Base-by-base conservation (phyloP, 2,888 invertebrate genomes). In the Antheraea assamensis region DNA sequence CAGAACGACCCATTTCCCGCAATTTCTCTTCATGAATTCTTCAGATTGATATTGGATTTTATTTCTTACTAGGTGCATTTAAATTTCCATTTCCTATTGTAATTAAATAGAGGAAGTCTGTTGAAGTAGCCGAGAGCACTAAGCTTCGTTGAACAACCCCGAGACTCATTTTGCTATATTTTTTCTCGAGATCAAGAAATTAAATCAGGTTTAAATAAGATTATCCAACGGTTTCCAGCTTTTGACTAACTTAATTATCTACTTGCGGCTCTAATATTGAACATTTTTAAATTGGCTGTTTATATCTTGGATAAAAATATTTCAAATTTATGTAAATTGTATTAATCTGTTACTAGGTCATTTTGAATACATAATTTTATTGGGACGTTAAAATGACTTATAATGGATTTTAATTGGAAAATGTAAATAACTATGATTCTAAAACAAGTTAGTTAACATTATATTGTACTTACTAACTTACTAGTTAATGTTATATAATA, bases 81-180 rank as follows among this genome's bases (percentile, higher is more conserved):
- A 90, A 83, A 85, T 86, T 90, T 88, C 86, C 82, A 91, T 92
- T 91, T 92, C 88, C 87, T 79, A 81, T 87, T 85, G 85, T 89
- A 89, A 91, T 89, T 91, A 88, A 89, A 89, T 89, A 87, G 85
- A 83, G 84, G 79, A 85, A 87, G 84, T 89, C 88, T 84, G 82
- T 85, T 84, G 81, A 80, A 84, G 82, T 78, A 81, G 82, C 80
- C 77, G 75, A 76, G 78, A 80, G 78, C 77, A 76, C 78, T 78
- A 74, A 75, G 76, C 76, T 76, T 72, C 74, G 74, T 75, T 76
- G 74, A 74, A 78, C 80, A 78, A 80, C 80, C 85, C 76, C 75
- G 77, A 77, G 73, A 80, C 77, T 80, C 81, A 74, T 75, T 76
- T 77, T 66, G 70, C 78, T 70, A 76, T 78, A 78, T 82, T 83